These are phyloP conservation scores for Cloeon dipterum DNA, from an alignment of 2,888 invertebrate species.

Conservation along the genomic window DNA sequence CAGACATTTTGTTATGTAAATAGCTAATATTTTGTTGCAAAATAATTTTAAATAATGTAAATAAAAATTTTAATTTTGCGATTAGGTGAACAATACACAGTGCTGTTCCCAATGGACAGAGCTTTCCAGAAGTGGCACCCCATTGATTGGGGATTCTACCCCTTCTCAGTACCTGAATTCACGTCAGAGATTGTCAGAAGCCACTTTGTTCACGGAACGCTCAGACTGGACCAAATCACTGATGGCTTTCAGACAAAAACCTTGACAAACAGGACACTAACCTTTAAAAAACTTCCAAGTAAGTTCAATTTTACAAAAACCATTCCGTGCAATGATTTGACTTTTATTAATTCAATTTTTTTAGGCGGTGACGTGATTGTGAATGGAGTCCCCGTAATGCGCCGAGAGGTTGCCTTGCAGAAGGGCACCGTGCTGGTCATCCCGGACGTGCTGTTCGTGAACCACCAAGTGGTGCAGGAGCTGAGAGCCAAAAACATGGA, in stretches of 20 bases:
- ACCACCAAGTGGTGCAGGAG: constrained; percentile 32
- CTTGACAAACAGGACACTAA: not conserved
- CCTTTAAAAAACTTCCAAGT: not conserved
- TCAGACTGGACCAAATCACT: constrained; percentile 19
- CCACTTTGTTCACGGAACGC: constrained; percentile 31
- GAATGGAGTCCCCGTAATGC: constrained; percentile 32
- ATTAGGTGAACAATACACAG: constrained; percentile 33
- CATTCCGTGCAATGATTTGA: no score
- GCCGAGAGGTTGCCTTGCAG: constrained; percentile 31
- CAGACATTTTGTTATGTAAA: not conserved
- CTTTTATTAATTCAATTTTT: no score
- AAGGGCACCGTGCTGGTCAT: constrained; percentile 38
- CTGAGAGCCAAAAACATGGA: constrained; percentile 36
- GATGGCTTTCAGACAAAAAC: not conserved
- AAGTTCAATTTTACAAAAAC: not conserved
- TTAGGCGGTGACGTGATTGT: constrained; percentile 24
- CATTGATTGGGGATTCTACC: constrained; percentile 45
- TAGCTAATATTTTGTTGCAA: no score
- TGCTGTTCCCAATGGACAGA: constrained; percentile 36
- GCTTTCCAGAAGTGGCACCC: constrained; percentile 44
- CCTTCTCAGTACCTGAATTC: constrained; percentile 38
- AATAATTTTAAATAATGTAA: not conserved
- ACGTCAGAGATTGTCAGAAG: constrained; percentile 34
- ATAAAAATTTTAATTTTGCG: not conserved
- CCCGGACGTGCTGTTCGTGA: constrained; percentile 35